phyloP scores from a whole-genome alignment of 2,888 invertebrate species.

The Agrochola litura region DNA sequence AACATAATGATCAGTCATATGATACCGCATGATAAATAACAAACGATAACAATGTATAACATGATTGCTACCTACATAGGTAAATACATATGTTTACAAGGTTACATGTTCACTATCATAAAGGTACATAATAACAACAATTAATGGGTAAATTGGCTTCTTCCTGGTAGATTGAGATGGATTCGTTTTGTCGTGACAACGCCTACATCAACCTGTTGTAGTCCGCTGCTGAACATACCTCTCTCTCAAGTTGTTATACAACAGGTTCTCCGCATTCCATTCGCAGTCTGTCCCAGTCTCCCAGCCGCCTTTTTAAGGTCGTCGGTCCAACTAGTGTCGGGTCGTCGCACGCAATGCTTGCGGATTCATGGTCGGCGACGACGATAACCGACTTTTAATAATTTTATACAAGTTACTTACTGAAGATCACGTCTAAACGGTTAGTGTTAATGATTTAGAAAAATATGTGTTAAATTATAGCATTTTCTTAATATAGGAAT shows the following conservation, averaged over 20 bases:
- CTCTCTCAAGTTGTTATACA: not conserved
- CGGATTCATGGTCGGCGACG: not conserved
- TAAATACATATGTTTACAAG: not conserved
- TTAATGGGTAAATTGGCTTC: slow-evolving; percentile 4
- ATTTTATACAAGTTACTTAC: no score
- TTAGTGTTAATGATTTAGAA: no score
- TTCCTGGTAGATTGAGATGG: slow-evolving; percentile 6
- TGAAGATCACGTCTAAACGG: no score
- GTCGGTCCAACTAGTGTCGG: not conserved
- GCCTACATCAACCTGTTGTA: not conserved
- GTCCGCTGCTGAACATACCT: not conserved
- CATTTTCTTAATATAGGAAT: no score
- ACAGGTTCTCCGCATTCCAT: not conserved
- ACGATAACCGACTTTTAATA: no score
- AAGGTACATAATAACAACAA: not conserved
- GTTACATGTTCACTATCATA: not conserved
- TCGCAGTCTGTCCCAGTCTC: not conserved
- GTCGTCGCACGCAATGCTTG: not conserved
- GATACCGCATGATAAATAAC: not conserved
- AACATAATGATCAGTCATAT: not conserved
- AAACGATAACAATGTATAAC: not conserved
- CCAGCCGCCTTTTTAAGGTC: not conserved
- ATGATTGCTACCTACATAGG: not conserved
- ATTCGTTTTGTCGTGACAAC: not conserved
- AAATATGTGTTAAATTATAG: no score